Evolutionary conservation across 2,888 invertebrate genomes (phyloP), one percentile per base, ranked within the genome.

Genomic region (Andrena minutula): DNA sequence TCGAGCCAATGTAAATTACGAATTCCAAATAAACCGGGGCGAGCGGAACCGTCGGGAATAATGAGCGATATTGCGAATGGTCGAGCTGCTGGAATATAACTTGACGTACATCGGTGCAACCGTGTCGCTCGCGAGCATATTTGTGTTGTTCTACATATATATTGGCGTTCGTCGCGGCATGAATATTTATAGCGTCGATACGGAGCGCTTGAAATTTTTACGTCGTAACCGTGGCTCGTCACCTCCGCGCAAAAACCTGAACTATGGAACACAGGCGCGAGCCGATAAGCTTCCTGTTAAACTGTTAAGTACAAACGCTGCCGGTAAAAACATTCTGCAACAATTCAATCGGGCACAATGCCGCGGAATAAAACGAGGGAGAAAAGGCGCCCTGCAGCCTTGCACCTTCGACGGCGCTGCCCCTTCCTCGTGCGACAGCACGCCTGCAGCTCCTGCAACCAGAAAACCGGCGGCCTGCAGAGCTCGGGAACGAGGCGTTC

Each of bases 171-270:
- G 79, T 65, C 64, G 79, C 58, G 23, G 41, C 79, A 71, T 79
- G 79, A 79, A 79, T 79, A 79, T 79, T 79, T 79, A 79, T 79
- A 75, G 35, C 64, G 41, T n/a, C 79, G 77, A 77, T 70, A 79
- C 79, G 65, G 56, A 60, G 41, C 77, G 75, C 41, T 65, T 53
- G 70, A 79, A 76, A 79, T 77, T 79, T 79, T 79, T 79, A 79
- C 79, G 69, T 69, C 79, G 79, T 79, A 79, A 79, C 58, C 41
- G 64, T 65, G 64, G 65, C 51, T 75, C 78, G 78, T 68, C 78
- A 68, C 77, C 70, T 70, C 79, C 79, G 79, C 79, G 79, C 70
- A 77, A 79, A 76, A 77, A 58, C 49, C 49, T 65, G 56, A 23
- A 47, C 77, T 60, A 60, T 76, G 63, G 77, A 70, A 68, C 73